These are phyloP conservation scores for Actenoides hombroni DNA, from an alignment of 2,113 vertebrate species.

Conservation along the genomic window DNA sequence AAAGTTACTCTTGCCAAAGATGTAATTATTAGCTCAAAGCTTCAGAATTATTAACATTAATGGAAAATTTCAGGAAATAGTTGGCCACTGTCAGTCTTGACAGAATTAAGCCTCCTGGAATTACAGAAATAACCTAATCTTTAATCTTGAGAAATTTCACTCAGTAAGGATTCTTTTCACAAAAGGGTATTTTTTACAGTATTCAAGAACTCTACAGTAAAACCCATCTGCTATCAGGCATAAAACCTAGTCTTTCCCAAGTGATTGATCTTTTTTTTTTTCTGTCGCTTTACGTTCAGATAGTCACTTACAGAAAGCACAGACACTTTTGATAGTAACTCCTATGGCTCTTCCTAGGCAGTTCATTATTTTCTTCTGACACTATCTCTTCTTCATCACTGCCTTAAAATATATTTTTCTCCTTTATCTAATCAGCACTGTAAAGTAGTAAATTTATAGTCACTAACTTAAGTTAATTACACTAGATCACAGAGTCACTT, in stretches of 20 bases:
- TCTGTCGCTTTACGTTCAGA: background rate
- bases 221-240: background rate
- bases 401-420: background rate
- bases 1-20: background rate
- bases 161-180: background rate
- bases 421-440: background rate
- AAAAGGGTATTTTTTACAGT: background rate
- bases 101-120: background rate
- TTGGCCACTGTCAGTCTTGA: background rate
- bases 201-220: background rate
- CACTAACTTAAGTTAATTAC: background rate
- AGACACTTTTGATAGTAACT: background rate
- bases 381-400: background rate
- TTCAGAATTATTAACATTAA: background rate
- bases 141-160: background rate
- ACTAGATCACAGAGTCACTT: background rate
- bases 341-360: background rate
- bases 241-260: background rate
- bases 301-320: background rate
- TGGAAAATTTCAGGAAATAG: background rate
- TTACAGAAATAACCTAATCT: background rate
- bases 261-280: background rate
- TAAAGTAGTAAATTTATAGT: background rate
- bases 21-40: background rate
- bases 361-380: background rate